These are phyloP conservation scores for Euleptes europaea DNA, from an alignment of 2,113 vertebrate species.

Conservation along the genomic window DNA sequence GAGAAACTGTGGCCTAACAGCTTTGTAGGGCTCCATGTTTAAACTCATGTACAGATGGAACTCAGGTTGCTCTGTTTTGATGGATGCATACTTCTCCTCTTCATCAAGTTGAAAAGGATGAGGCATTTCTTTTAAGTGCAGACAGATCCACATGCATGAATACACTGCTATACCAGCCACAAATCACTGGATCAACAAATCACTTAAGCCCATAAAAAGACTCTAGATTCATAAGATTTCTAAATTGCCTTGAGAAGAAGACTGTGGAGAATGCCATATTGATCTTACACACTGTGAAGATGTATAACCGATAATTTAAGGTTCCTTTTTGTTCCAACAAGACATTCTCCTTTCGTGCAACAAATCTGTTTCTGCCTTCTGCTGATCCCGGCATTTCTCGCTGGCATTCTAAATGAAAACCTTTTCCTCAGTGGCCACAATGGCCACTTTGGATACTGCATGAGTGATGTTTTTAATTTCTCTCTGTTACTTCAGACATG, in stretches of 20 bases:
- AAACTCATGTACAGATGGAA: not conserved
- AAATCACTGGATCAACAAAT: slow-evolving; percentile 2
- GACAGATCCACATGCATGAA: not conserved
- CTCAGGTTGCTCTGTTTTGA: not conserved
- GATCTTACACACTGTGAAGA: slow-evolving; percentile 32
- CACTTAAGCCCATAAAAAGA: not conserved
- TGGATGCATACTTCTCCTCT: not conserved
- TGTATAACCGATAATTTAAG: slow-evolving; percentile 12
- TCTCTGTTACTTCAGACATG: slow-evolving; percentile 40
- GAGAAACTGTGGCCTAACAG: not conserved
- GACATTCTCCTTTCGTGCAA: slow-evolving; percentile 22
- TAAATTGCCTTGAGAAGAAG: not conserved
- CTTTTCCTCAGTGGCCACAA: slow-evolving; percentile 51
- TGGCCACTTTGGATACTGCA: slow-evolving; percentile 39
- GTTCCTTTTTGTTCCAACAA: slow-evolving; percentile 34
- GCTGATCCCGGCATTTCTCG: slow-evolving; percentile 54
- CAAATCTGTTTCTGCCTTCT: slow-evolving; percentile 44
- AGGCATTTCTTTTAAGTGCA: not conserved
- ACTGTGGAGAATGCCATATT: slow-evolving; percentile 25
- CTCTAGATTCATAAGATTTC: slow-evolving; percentile 1
- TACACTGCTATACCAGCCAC: not conserved
- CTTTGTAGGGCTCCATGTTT: not conserved
- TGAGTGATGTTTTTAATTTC: slow-evolving; percentile 67
- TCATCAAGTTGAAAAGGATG: not conserved
- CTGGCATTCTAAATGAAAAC: slow-evolving; percentile 46